Conservation (phyloP, 2,797 vertebrate genomes). For the Anisognathus igniventris region DNA sequence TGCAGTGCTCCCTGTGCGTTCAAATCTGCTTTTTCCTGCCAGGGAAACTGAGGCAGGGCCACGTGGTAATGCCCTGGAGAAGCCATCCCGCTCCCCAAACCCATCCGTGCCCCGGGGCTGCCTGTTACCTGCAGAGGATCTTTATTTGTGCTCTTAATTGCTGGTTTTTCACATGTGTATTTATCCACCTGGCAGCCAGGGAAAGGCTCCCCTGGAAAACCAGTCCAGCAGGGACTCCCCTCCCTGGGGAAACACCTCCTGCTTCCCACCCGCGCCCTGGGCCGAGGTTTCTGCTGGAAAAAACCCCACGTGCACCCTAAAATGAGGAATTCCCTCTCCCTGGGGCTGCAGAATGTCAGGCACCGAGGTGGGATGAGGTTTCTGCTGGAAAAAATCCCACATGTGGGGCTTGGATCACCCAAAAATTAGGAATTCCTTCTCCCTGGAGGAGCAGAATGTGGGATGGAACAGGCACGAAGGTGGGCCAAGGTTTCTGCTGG, state of each 20-base stretch:
- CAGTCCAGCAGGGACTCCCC: neutral
- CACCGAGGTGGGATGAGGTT: no score
- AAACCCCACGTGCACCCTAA: neutral
- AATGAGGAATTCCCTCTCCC: neutral
- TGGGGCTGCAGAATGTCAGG: neutral
- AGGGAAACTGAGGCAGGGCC: neutral
- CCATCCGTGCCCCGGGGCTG: neutral
- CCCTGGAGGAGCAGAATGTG: no score
- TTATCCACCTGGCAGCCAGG: neutral
- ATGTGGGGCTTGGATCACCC: no score
- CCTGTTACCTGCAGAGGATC: neutral
- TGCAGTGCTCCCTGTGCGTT: rapidly evolving
- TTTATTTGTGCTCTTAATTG: neutral
- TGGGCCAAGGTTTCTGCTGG: no score
- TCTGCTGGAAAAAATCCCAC: neutral
- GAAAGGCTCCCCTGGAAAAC: neutral
- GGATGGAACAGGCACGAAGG: rapidly evolving
- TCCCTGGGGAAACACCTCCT: neutral
- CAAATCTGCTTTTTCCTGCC: neutral
- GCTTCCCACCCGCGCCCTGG: neutral
- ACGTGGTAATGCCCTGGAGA: neutral
- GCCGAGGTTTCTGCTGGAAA: neutral
- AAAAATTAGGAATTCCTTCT: no score
- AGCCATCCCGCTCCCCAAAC: neutral
- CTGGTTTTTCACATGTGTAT: neutral